Percentiles rank a stretch among this genome's conserved stretches.
These are phyloP conservation scores for Hoplostethus atlanticus DNA, from an alignment of 2,797 vertebrate genomes.

Conservation along the genomic window DNA sequence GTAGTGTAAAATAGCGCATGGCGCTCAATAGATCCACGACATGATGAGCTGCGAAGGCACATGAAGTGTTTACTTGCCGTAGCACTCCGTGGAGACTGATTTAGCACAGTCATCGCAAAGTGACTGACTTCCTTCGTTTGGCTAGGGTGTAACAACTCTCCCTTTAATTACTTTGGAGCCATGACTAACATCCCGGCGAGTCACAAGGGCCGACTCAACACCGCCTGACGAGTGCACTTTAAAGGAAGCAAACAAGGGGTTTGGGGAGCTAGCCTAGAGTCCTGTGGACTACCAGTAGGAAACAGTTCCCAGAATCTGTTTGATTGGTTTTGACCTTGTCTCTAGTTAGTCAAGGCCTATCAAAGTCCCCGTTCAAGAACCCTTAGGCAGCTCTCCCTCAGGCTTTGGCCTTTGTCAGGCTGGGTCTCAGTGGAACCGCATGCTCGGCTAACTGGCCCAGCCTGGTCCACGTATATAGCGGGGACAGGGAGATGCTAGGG, in stretches of 20 bases:
- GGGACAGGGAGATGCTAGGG: conserved; percentile 45
- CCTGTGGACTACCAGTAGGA: conserved; percentile 65
- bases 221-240: conserved; percentile 79
- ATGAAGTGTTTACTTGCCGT: conserved; percentile 83
- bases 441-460: conserved; percentile 73
- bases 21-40: conserved; percentile 80
- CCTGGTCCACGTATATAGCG: conserved; percentile 58
- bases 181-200: conserved; percentile 81
- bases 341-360: conserved; percentile 80
- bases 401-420: conserved; percentile 76
- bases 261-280: conserved; percentile 75
- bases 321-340: conserved; percentile 83
- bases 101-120: conserved; percentile 85
- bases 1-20: conserved; percentile 83
- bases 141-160: conserved; percentile 85
- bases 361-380: conserved; percentile 74
- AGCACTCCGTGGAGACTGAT: conserved; percentile 82
- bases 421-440: conserved; percentile 61
- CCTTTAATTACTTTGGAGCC: conserved; percentile 86
- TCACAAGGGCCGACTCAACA: conserved; percentile 75
- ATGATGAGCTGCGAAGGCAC: conserved; percentile 83
- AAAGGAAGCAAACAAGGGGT: conserved; percentile 76
- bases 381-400: conserved; percentile 71
- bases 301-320: conserved; percentile 75
- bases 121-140: conserved; percentile 85